Evolutionary conservation across 1,140 invertebrate genomes (phyloP), one percentile per base, ranked within the genome.

Genomic region (Rhizoglyphus robini): DNA sequence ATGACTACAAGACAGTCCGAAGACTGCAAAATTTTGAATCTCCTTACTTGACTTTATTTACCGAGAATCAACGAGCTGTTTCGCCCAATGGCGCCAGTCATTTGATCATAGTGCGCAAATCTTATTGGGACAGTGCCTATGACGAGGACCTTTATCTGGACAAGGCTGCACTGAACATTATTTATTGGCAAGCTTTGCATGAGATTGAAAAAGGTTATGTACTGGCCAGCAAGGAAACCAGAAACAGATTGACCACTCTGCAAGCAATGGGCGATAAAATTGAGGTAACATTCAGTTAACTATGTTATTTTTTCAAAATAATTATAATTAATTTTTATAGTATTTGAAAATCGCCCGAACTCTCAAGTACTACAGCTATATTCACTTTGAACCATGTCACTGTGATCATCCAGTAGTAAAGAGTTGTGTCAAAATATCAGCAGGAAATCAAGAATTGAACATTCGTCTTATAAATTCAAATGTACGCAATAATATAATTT

Each of bases 11-110:
- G 81, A 83, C 93, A 75, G 75, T 94, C 48, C 82, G 92, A 65
- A 88, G 88, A 74, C 76, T 97, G 29, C 88, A 95, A 77, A 86
- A 96, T 74, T 97, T 94, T 82, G 94, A 98, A 81, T 93, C 90
- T 66, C 93, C 93, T 13, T 90, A 88, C 76, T 86, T 96, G 76
- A 92, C 91, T 62, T 82, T 89, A 71, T 87, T 81, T 70, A 80
- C 81, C 2, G 1, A 34, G 77, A 80, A 70, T 80, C 78, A 70
- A 75, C 75, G 29, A 78, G 80, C 27, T 5, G n/a, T 59, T 38
- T n/a, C n/a, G n/a, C n/a, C n/a, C n/a, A 18, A 29, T 63, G 15
- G 18, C 4, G 20, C 11, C 25, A 49, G 63, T n/a, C 81, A 84
- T 75, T 83, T 82, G 76, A 81, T 89, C 75, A 80, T 87, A 63